Conservation (phyloP, 2,888 invertebrate species). For the Melanotus villosus region DNA sequence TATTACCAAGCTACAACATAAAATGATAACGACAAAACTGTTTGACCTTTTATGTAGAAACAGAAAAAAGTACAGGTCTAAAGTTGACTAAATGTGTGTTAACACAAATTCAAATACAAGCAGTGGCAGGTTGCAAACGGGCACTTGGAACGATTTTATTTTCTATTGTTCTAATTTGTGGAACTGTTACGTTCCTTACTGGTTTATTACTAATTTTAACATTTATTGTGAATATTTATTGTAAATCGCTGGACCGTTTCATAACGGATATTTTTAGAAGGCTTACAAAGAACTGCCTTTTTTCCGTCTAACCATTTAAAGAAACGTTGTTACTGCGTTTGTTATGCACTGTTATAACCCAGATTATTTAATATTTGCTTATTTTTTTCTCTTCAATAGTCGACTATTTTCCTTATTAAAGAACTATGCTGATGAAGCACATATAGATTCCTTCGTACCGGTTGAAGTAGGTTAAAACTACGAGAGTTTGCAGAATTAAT, state of each 20-base stretch:
- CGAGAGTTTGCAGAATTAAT: too few relatives aligned
- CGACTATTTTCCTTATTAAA: too few relatives aligned
- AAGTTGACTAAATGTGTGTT: not conserved
- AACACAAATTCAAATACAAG: not conserved
- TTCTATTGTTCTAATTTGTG: slow-evolving; percentile 32
- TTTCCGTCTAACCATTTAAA: too few relatives aligned
- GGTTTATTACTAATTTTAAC: not conserved
- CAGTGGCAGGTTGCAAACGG: slow-evolving; percentile 14
- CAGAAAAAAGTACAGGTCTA: slow-evolving; percentile 5
- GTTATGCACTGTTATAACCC: too few relatives aligned
- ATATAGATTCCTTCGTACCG: too few relatives aligned
- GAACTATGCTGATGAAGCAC: too few relatives aligned
- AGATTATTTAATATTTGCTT: too few relatives aligned
- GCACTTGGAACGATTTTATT: slow-evolving; percentile 21
- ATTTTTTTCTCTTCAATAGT: too few relatives aligned
- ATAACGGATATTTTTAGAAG: not conserved
- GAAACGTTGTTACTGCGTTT: too few relatives aligned
- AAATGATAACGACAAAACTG: slow-evolving; percentile 8
- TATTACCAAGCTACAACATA: slow-evolving; percentile 9
- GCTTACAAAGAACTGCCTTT: not conserved
- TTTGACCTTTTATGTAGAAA: slow-evolving; percentile 3
- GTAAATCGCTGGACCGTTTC: not conserved
- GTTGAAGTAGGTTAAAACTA: too few relatives aligned
- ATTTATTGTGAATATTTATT: too few relatives aligned
- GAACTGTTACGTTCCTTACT: slow-evolving; percentile 8